Evolutionary conservation across 2,797 vertebrate genomes (phyloP), one percentile per base, ranked within the genome.

Genomic region (Champsocephalus gunnari): DNA sequence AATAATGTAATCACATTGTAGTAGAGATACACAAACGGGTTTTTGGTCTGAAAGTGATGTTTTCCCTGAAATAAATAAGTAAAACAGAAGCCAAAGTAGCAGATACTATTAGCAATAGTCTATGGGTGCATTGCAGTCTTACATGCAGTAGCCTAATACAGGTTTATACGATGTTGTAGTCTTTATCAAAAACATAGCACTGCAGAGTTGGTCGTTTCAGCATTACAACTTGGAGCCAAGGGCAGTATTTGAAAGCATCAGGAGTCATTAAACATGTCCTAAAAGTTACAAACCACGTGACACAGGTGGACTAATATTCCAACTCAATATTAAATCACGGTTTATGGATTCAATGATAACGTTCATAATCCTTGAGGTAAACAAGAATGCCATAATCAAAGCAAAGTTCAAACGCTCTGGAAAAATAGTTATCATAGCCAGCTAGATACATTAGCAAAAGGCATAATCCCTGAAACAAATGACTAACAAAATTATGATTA

Each of bases 211-310:
- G 32, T 49, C 3, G 5, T 34, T 66, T 28, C 47, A 7, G 12
- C 3, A 11, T 17, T 2, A n/a, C 11, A 9, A 0, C 0, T 55
- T 8, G 14, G 5, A 74, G 2, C 4, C 80, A 13, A 74, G 67
- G 85, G 81, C 21, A 9, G 81, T 17, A 49, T 61, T 0, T 87
- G 80, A 92, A 91, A 12, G 87, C 85, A 82, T 3, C 88, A 78
- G 4, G 12, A 73, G 66, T 70, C 86, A 91, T 85, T 89, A 84
- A 91, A 79, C 17, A 63, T 64, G 67, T 70, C 68, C 65, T 19
- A 59, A 13, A 19, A 67, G 62, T 54, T 45, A 41, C 48, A 19
- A 9, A 32, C 75, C 77, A 82, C 62, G 54, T 74, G 65, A 78
- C 57, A 77, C 86, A 86, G 87, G 79, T 64, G 71, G 59, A 80